phyloP scores from a whole-genome alignment of 2,797 vertebrate genomes.

The Tapera naevia region DNA sequence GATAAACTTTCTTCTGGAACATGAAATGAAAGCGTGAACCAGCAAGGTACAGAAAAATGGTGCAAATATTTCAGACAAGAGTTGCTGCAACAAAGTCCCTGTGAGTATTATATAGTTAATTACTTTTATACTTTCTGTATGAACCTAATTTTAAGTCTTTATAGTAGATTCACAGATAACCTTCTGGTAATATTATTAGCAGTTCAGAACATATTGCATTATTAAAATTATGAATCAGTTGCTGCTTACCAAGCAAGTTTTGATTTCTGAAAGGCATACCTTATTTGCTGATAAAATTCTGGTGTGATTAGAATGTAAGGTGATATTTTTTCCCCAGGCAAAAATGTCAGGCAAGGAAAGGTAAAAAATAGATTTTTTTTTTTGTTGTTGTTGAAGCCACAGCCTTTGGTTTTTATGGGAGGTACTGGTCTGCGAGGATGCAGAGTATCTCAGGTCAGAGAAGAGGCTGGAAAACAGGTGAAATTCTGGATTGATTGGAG shows the following conservation, averaged over 20 bases:
- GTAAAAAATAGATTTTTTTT: not conserved
- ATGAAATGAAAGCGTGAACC: conserved; percentile 25
- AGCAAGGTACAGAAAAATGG: not conserved
- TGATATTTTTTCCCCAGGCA: not conserved
- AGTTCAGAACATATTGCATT: not conserved
- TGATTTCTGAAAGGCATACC: not conserved
- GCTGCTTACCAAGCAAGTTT: not conserved
- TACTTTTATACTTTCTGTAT: not conserved
- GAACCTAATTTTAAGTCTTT: not conserved
- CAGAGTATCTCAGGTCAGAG: not conserved
- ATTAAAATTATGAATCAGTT: conserved; percentile 7
- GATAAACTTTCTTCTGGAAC: not conserved
- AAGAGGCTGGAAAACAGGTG: not conserved
- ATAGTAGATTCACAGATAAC: conserved; percentile 5
- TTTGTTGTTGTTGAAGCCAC: not conserved
- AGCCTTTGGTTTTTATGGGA: not conserved
- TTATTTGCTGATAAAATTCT: conserved; percentile 7
- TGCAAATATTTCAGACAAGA: not conserved
- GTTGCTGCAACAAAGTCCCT: not conserved
- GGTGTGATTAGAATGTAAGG: not conserved
- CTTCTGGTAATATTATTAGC: not conserved
- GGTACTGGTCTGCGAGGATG: not conserved
- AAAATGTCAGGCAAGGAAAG: not conserved
- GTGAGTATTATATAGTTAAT: conserved; percentile 1
- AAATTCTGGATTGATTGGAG: not conserved